These are phyloP conservation scores for Nematopogon swammerdamellus DNA, from an alignment of 2,888 invertebrate species.

Conservation along the genomic window DNA sequence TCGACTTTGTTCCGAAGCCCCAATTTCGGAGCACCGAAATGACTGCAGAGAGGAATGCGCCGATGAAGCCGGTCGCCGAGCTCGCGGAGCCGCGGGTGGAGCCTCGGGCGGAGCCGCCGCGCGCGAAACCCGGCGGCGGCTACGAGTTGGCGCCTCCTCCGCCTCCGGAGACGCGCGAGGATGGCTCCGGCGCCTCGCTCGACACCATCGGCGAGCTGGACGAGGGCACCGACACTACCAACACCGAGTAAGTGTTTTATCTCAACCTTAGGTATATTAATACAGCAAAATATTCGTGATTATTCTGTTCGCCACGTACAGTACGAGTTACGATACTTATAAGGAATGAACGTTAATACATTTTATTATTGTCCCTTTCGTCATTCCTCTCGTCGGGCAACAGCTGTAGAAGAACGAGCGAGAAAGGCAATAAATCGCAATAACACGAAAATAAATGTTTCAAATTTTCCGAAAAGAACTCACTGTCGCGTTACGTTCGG, in stretches of 20 bases:
- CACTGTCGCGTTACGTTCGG: neutral
- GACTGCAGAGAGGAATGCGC: neutral
- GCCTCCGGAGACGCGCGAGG: constrained; percentile 42
- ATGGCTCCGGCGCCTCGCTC: constrained; percentile 57
- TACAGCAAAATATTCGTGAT: neutral
- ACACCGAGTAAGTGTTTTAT: constrained; percentile 34
- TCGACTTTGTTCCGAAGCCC: constrained; percentile 69
- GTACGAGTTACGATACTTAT: neutral
- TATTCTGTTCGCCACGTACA: neutral
- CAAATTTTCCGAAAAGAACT: neutral
- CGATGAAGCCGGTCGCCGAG: neutral
- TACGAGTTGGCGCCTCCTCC: constrained; percentile 19
- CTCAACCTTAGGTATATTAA: neutral
- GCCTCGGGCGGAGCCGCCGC: constrained; percentile 1
- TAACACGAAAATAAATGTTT: neutral
- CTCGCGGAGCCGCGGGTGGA: neutral
- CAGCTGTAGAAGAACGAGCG: too few relatives aligned
- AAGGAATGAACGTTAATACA: neutral
- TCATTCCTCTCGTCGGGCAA: too few relatives aligned
- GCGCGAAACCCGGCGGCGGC: neutral
- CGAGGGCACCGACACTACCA: constrained; percentile 50
- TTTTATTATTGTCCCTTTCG: too few relatives aligned
- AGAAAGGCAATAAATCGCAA: neutral
- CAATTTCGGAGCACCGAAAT: constrained; percentile 18
- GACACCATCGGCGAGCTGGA: constrained; percentile 71